A percentile compares a stretch with the other conserved stretches of the same genome.
Conservation (phyloP, 1,140 invertebrate species). For the Drosophila prosaltans region DNA sequence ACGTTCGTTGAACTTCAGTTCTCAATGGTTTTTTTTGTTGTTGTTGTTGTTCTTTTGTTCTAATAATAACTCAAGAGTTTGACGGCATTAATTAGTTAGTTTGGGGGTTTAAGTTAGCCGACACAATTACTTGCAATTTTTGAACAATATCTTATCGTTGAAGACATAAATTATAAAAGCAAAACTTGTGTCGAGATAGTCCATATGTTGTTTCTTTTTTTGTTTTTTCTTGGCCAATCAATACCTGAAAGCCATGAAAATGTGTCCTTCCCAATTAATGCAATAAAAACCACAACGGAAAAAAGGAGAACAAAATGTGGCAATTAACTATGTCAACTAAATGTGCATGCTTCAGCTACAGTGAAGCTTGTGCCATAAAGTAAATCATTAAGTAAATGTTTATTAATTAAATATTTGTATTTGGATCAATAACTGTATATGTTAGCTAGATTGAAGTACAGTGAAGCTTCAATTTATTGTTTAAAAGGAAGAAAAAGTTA, state of each 20-base stretch:
- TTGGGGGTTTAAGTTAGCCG: constrained; percentile 2
- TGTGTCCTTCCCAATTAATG: not conserved
- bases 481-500: no score
- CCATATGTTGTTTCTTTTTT: not conserved
- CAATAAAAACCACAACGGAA: not conserved
- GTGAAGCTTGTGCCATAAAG: not conserved
- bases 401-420: no score
- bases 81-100: constrained; percentile 11
- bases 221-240: constrained; percentile 7
- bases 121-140: constrained; percentile 20
- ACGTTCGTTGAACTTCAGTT: constrained; percentile 48
- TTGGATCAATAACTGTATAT: no score
- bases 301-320: not conserved
- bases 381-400: no score
- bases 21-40: constrained; percentile 14
- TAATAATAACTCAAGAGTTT: constrained; percentile 11
- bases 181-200: not conserved
- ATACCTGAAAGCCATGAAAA: not conserved
- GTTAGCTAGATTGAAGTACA: no score
- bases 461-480: no score
- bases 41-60: not conserved
- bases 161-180: not conserved
- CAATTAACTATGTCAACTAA: constrained; percentile 5
- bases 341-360: not conserved
- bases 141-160: constrained; percentile 39